phyloP scores from a whole-genome alignment of 2,888 invertebrate genomes.

The Stictocephala bisonia region DNA sequence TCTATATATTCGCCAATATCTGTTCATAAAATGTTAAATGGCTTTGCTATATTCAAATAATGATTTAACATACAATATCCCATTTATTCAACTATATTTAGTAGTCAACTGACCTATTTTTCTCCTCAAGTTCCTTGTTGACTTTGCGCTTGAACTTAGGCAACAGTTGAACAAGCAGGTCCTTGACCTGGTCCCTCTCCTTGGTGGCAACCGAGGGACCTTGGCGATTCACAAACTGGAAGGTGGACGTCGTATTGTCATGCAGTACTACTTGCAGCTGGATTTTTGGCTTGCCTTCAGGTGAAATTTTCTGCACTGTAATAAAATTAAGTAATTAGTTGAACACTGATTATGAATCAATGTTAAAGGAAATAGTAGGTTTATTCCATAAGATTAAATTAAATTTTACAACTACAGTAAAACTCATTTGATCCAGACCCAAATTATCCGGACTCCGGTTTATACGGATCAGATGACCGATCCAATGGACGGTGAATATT shows the following conservation, averaged over 20 bases:
- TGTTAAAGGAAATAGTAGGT: not conserved
- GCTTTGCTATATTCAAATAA: too few relatives aligned
- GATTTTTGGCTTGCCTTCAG: constrained; percentile 97
- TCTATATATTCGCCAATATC: too few relatives aligned
- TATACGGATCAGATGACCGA: too few relatives aligned
- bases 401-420: not conserved
- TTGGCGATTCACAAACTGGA: constrained; percentile 93
- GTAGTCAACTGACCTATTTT: constrained; percentile 73
- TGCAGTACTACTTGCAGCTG: constrained; percentile 97
- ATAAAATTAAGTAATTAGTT: constrained; percentile 51
- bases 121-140: constrained; percentile 89
- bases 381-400: not conserved
- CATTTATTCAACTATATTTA: not conserved
- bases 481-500: too few relatives aligned
- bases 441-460: too few relatives aligned
- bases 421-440: too few relatives aligned
- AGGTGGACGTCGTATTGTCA: constrained; percentile 93
- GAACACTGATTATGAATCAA: constrained; percentile 16
- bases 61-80: too few relatives aligned
- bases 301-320: constrained; percentile 95
- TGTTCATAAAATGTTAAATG: too few relatives aligned
- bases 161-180: constrained; percentile 87
- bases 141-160: constrained; percentile 95
- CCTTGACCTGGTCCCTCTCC: constrained; percentile 94
- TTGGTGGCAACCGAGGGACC: constrained; percentile 86